These are phyloP conservation scores for Chelonus insularis DNA, from an alignment of 1,140 invertebrate genomes.

Conservation along the genomic window DNA sequence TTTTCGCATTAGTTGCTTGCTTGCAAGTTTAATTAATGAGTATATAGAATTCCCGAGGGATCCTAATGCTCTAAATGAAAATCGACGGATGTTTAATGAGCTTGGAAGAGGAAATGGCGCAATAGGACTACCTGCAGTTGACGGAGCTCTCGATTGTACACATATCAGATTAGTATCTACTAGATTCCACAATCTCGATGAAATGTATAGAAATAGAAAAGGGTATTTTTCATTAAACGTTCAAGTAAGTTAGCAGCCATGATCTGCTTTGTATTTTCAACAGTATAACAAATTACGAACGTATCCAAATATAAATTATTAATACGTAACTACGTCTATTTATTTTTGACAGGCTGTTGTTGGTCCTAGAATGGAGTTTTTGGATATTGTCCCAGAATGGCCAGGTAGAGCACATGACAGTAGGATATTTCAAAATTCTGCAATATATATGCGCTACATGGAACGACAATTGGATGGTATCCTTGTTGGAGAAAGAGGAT, in stretches of 20 bases:
- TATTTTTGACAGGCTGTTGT: slow-evolving; percentile 27
- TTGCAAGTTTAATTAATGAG: slow-evolving; percentile 24
- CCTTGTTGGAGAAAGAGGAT: slow-evolving; percentile 31
- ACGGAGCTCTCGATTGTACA: slow-evolving; percentile 33
- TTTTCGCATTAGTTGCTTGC: slow-evolving; percentile 12
- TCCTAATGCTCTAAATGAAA: slow-evolving; percentile 6
- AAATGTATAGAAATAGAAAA: slow-evolving; percentile 33
- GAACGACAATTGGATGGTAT: slow-evolving; percentile 24
- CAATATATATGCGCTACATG: slow-evolving; percentile 23
- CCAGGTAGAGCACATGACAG: slow-evolving; percentile 35
- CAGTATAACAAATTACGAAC: not conserved
- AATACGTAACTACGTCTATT: not conserved
- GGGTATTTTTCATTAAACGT: slow-evolving; percentile 36
- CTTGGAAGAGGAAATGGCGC: slow-evolving; percentile 23
- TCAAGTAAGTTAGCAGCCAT: slow-evolving; percentile 24
- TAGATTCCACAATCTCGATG: slow-evolving; percentile 29
- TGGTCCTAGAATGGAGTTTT: slow-evolving; percentile 27
- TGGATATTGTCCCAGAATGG: slow-evolving; percentile 33
- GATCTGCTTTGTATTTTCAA: not conserved
- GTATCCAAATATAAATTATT: no score
- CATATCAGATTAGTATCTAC: slow-evolving; percentile 24
- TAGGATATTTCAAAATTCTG: slow-evolving; percentile 33
- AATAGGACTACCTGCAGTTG: slow-evolving; percentile 29
- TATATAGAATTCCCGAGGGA: slow-evolving; percentile 14
- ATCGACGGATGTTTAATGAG: slow-evolving; percentile 16